phyloP scores from a whole-genome alignment of 2,113 vertebrate species.

The Malurus alboscapulatus region DNA sequence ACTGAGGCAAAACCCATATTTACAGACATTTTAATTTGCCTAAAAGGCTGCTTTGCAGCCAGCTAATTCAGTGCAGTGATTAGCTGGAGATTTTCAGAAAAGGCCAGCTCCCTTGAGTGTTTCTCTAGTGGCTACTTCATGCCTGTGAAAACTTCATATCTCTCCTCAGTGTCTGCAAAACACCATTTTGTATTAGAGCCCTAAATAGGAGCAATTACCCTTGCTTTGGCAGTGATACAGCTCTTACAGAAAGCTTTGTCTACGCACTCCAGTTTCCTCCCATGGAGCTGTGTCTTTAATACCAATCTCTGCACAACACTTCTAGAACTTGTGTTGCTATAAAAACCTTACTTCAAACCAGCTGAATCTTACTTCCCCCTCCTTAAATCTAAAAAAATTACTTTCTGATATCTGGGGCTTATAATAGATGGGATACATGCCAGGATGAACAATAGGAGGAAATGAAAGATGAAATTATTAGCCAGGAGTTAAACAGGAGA shows the following conservation, averaged over 20 bases:
- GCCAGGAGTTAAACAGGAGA: constrained; percentile 54
- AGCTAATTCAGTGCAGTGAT: neutral
- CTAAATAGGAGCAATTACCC: neutral
- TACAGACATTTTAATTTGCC: neutral
- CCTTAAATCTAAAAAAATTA: constrained; percentile 55
- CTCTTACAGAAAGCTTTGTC: constrained; percentile 20
- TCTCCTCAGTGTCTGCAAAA: neutral
- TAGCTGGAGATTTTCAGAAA: neutral
- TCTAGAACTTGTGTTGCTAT: constrained; percentile 21
- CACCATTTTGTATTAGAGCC: neutral
- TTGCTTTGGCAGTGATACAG: neutral
- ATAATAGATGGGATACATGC: constrained; percentile 63
- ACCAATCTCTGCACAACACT: neutral
- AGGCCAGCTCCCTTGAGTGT: neutral
- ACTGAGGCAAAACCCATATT: neutral
- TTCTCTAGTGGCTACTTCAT: neutral
- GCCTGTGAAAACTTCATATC: neutral
- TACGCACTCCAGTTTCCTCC: neutral
- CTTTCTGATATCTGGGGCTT: constrained; percentile 63
- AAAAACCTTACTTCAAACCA: constrained; percentile 54
- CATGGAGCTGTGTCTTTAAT: neutral
- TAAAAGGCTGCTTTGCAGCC: neutral
- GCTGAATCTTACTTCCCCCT: constrained; percentile 61
- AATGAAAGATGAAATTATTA: constrained; percentile 69
- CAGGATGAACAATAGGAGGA: constrained; percentile 62